phyloP scores from a whole-genome alignment of 2,113 vertebrate species.

The Zeus faber region DNA sequence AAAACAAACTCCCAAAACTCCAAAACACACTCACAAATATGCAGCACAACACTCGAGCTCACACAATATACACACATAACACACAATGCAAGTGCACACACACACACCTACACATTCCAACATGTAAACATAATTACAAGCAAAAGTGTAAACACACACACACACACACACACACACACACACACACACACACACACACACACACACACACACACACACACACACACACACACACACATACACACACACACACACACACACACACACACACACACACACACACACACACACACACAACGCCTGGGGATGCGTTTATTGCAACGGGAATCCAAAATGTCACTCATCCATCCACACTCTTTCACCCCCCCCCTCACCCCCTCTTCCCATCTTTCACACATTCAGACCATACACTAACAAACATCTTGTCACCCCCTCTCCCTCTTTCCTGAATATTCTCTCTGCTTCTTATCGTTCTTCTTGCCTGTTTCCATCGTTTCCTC shows the following conservation, averaged over 20 bases:
- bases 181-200: neutral
- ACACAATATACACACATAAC: neutral
- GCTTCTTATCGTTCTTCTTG: too few relatives aligned
- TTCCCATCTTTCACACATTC: too few relatives aligned
- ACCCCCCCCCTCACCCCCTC: too few relatives aligned
- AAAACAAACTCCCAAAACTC: too few relatives aligned
- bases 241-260: neutral
- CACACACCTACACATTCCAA: neutral
- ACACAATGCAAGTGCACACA: neutral
- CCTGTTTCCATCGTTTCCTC: too few relatives aligned
- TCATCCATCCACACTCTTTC: too few relatives aligned
- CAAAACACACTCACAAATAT: too few relatives aligned
- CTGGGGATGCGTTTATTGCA: too few relatives aligned
- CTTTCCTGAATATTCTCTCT: too few relatives aligned
- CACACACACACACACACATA: constrained; percentile 8
- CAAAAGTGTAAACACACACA: neutral
- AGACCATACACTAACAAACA: too few relatives aligned
- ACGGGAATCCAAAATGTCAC: too few relatives aligned
- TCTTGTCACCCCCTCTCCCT: too few relatives aligned
- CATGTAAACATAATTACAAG: neutral
- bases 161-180: neutral
- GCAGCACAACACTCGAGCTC: neutral
- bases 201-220: constrained; percentile 3
- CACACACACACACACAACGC: neutral
- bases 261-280: constrained; percentile 5